Percentiles rank a stretch among this genome's conserved stretches.
Evolutionary conservation across 2,113 vertebrate genomes (phyloP).

Genomic region (Petaurus breviceps): DNA sequence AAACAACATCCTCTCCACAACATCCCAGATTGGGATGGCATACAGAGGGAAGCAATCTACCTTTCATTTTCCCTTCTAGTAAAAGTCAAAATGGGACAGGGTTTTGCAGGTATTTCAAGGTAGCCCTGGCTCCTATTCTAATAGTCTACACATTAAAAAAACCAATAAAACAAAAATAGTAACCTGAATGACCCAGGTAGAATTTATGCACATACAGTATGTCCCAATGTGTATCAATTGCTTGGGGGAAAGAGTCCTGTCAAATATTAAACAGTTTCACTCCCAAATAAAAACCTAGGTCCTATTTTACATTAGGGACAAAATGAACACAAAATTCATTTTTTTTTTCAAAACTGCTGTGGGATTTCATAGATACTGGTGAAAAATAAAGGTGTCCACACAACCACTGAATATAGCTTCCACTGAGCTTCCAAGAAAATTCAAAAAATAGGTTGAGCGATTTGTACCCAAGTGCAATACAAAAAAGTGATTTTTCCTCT

Average conservation of each 20-base stretch:
- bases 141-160: constrained; percentile 22
- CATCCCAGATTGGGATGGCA: not conserved
- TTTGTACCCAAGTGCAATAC: constrained; percentile 50
- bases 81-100: not conserved
- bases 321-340: constrained; percentile 6
- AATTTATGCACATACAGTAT: constrained; percentile 39
- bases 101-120: not conserved
- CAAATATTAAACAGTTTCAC: constrained; percentile 43
- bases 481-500: constrained; percentile 39
- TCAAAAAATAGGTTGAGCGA: not conserved
- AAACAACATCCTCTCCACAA: not conserved
- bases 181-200: constrained; percentile 39
- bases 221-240: constrained; percentile 46
- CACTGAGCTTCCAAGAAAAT: not conserved
- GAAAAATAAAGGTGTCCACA: not conserved
- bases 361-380: not conserved
- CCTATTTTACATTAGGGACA: constrained; percentile 24
- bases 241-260: constrained; percentile 3
- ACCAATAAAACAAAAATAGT: not conserved
- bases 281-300: constrained; percentile 36
- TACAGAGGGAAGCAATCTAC: not conserved
- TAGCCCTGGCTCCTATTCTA: constrained; percentile 22
- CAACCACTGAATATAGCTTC: not conserved
- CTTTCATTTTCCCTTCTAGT: not conserved
- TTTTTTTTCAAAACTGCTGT: not conserved